Base-by-base conservation (phyloP, 2,888 invertebrate genomes). In the Scaptomyza flava region DNA sequence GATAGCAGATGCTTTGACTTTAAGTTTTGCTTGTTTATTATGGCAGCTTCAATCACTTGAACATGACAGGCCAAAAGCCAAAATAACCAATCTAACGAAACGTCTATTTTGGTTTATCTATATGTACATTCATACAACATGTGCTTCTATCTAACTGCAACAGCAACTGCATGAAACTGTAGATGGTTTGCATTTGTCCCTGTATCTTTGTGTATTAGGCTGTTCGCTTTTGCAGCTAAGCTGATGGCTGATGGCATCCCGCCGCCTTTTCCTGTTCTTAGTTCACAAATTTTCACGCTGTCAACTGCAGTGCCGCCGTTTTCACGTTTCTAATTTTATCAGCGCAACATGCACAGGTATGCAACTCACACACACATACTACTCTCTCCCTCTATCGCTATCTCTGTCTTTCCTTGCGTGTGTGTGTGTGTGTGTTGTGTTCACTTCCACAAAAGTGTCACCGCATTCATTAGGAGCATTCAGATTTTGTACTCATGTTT, bases 231-330 rank as follows among this genome's bases (percentile, higher is more conserved):
- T 56, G 61, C 60, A 71, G 54, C 20, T 69, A 52, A 59, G 64
- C 67, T 45, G 62, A 58, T 62, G 81, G 64, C 67, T 45, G 62
- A 56, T 62, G 81, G 79, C 81, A 78, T 84, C 81, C 84, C 85
- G 81, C 68, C 76, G 84, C 48, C 81, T 72, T 81, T 75, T 72
- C 75, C 86, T 83, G 86, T 83, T 88, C 72, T 86, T 80, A 80
- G 88, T 83, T 88, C 84, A 87, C 88, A 86, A 80, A 87, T 82
- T 77, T 87, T 82, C 72, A 83, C 71, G 74, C 83, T 87, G 82
- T 82, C 82, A 87, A 80, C 88, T 77, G 88, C 88, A 88, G 86
- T 56, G 83, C 57, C 54, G 34, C 33, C 34, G 50, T 80, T 80
- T 41, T 80, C 78, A 63, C 70, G 74, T 88, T 41, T 83, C 88